Percentiles rank a stretch among this genome's conserved stretches.
These are phyloP conservation scores for Peromyscus polionotus DNA, from an alignment of 2,113 vertebrate genomes.

Conservation along the genomic window DNA sequence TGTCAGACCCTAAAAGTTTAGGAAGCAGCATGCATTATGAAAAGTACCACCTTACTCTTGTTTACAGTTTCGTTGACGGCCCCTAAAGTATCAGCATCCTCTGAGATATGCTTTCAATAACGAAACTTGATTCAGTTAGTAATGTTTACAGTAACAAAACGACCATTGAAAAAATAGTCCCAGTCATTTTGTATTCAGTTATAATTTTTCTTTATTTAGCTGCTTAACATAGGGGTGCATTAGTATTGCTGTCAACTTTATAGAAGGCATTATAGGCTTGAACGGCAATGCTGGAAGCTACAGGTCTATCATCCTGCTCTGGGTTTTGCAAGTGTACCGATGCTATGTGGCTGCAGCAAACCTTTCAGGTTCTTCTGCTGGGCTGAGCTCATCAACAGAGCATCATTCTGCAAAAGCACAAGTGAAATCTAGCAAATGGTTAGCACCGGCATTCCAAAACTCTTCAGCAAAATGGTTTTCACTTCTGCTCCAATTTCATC, in stretches of 20 bases:
- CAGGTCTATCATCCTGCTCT: conserved; percentile 36
- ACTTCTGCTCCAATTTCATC: conserved; percentile 73
- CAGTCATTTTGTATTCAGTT: conserved; percentile 56
- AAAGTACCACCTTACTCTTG: background rate
- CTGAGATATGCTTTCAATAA: background rate
- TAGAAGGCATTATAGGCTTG: conserved; percentile 73
- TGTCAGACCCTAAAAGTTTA: background rate
- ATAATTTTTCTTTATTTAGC: conserved; percentile 84
- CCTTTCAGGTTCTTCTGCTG: conserved; percentile 45
- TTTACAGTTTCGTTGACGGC: background rate
- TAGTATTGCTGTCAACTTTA: conserved; percentile 75
- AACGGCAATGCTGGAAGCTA: conserved; percentile 53
- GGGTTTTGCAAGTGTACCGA: conserved; percentile 40
- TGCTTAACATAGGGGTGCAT: conserved; percentile 64
- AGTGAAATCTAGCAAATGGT: conserved; percentile 57
- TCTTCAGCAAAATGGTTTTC: conserved; percentile 65
- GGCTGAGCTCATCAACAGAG: conserved; percentile 61
- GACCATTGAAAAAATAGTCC: conserved; percentile 40
- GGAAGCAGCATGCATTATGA: background rate
- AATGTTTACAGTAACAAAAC: conserved; percentile 39
- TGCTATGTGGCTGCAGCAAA: conserved; percentile 54
- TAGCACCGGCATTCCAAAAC: conserved; percentile 73
- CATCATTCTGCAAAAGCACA: conserved; percentile 15
- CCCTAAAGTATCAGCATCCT: background rate
- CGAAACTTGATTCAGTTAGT: background rate